Percentiles rank a stretch among this genome's conserved stretches.
phyloP scores from a whole-genome alignment of 2,888 invertebrate species.

The Trissonchulus sp. region DNA sequence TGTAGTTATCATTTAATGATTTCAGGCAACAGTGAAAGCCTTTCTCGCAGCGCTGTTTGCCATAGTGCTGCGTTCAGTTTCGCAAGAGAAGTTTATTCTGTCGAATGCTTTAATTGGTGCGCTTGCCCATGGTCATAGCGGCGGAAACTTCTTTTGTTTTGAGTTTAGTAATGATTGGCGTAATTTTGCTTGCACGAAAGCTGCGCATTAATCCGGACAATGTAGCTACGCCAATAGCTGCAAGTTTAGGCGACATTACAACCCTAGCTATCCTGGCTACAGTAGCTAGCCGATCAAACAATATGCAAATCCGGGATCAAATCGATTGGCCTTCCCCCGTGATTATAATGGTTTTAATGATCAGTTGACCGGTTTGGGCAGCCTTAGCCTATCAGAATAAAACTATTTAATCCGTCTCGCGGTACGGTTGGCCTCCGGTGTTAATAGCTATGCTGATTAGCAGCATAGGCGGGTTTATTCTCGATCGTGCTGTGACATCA shows the following conservation, averaged over 20 bases:
- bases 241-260: slow-evolving; percentile 77
- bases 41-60: too few relatives aligned
- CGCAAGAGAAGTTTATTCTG: too few relatives aligned
- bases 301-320: background rate
- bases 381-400: slow-evolving; percentile 70
- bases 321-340: background rate
- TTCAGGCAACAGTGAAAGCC: too few relatives aligned
- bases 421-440: slow-evolving; percentile 79
- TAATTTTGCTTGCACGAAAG: too few relatives aligned
- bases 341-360: background rate
- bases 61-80: too few relatives aligned
- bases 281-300: slow-evolving; percentile 54
- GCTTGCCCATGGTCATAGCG: too few relatives aligned
- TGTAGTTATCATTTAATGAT: too few relatives aligned
- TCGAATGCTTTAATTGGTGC: too few relatives aligned
- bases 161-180: too few relatives aligned
- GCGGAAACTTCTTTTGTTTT: too few relatives aligned
- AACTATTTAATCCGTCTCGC: slow-evolving; percentile 70
- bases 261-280: slow-evolving; percentile 73
- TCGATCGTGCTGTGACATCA: slow-evolving; percentile 67
- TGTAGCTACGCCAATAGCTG: slow-evolving; percentile 83
- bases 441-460: slow-evolving; percentile 81
- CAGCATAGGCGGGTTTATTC: slow-evolving; percentile 74
- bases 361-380: slow-evolving; percentile 65
- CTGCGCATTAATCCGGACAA: slow-evolving; percentile 85